A percentile compares a stretch with the other conserved stretches of the same genome.
Evolutionary conservation across 2,797 vertebrate species (phyloP).

Genomic region (Prionace glauca): DNA sequence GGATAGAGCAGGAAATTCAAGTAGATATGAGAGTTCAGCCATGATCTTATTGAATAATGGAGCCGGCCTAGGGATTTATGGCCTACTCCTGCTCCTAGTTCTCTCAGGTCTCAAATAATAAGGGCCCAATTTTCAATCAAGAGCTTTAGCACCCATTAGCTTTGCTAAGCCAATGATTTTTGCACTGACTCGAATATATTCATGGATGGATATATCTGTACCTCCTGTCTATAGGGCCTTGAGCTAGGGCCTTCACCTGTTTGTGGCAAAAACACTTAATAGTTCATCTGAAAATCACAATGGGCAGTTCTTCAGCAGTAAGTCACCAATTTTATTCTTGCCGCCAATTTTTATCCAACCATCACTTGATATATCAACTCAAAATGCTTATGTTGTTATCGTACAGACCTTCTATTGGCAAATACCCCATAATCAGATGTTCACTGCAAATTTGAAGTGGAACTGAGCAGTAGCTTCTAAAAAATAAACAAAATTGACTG

Average conservation of each 20-base stretch:
- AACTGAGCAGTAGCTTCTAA: not conserved
- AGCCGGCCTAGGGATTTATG: not conserved
- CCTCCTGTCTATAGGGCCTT: not conserved
- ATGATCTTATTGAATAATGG: not conserved
- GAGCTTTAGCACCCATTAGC: not conserved
- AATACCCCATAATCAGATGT: not conserved
- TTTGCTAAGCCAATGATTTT: too few species aligned
- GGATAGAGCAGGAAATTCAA: not conserved
- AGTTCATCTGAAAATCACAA: not conserved
- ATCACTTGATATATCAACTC: not conserved
- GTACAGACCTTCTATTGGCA: not conserved
- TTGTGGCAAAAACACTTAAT: not conserved
- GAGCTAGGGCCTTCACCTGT: not conserved
- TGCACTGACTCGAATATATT: too few species aligned
- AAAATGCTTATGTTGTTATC: not conserved
- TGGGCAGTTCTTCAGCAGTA: not conserved
- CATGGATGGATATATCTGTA: not conserved
- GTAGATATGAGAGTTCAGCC: not conserved
- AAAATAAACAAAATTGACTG: not conserved
- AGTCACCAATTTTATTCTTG: not conserved
- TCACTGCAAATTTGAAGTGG: conserved; percentile 4
- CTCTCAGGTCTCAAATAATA: not conserved
- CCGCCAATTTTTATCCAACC: not conserved
- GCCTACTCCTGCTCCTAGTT: not conserved
- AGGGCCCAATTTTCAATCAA: too few species aligned